Conservation (phyloP, 2,113 vertebrate genomes). For the Bagarius yarrelli region DNA sequence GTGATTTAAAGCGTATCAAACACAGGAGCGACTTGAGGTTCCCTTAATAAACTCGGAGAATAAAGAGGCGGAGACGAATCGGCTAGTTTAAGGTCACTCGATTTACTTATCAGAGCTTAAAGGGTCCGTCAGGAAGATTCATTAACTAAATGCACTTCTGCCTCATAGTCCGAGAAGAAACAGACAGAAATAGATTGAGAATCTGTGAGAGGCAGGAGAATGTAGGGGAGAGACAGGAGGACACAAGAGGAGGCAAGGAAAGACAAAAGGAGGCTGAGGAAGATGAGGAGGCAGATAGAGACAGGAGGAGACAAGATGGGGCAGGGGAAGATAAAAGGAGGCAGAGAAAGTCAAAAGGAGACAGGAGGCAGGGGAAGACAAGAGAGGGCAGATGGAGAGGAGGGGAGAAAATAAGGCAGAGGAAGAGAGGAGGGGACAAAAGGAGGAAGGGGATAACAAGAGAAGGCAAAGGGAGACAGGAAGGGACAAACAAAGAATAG, state of each 20-base stretch:
- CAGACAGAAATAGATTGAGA: constrained; percentile 42
- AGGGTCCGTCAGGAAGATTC: constrained; percentile 31
- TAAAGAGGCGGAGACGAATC: background rate
- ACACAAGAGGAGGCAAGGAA: constrained; percentile 46
- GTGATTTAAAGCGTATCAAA: background rate
- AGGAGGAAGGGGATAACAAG: no score
- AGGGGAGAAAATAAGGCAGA: background rate
- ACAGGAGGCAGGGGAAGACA: no score
- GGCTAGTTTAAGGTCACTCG: constrained; percentile 1
- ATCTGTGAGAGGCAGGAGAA: constrained; percentile 48
- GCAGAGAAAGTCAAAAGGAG: no score
- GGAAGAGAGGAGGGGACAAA: constrained; percentile 59
- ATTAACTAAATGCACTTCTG: constrained; percentile 60
- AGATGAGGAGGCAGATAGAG: background rate
- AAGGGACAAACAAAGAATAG: background rate
- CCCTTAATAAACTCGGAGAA: background rate
- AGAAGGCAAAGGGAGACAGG: no score
- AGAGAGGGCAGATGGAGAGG: no score
- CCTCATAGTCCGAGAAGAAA: constrained; percentile 46
- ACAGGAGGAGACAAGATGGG: constrained; percentile 52
- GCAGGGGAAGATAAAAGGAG: constrained; percentile 38
- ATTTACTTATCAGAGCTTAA: constrained; percentile 7
- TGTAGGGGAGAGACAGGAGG: constrained; percentile 49
- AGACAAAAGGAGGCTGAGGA: no score
- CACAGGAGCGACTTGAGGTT: background rate